Evolutionary conservation across 2,888 invertebrate genomes (phyloP).

Genomic region (Leptinotarsa haldemani): DNA sequence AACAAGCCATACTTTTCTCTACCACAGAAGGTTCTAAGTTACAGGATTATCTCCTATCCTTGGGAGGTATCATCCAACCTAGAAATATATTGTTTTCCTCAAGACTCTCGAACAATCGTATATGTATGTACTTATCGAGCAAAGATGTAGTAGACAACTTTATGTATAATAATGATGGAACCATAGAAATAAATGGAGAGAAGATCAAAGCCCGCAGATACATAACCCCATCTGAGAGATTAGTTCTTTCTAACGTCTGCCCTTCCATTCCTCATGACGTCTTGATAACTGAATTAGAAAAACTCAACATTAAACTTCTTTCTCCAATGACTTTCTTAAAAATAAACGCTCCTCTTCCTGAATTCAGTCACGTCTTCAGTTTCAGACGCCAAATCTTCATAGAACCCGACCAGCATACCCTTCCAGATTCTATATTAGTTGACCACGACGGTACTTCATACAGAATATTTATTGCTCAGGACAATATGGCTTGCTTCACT

Average conservation of each 20-base stretch:
- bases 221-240: constrained; percentile 44
- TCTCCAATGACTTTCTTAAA: not conserved
- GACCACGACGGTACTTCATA: constrained; percentile 39
- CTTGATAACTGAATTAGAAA: constrained; percentile 35
- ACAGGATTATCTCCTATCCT: constrained; percentile 19
- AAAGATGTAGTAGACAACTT: constrained; percentile 41
- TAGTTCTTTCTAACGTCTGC: constrained; percentile 42
- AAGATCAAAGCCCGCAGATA: constrained; percentile 41
- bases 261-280: constrained; percentile 45
- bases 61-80: constrained; percentile 33
- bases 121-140: constrained; percentile 44
- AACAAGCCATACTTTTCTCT: constrained; percentile 8
- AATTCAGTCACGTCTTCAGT: constrained; percentile 31
- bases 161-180: constrained; percentile 37
- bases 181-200: constrained; percentile 27
- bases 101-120: constrained; percentile 29
- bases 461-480: constrained; percentile 41
- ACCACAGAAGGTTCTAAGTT: not conserved
- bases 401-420: constrained; percentile 28
- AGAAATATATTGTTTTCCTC: no score
- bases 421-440: constrained; percentile 36
- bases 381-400: constrained; percentile 46
- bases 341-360: not conserved
- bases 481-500: constrained; percentile 39
- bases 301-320: constrained; percentile 19